Evolutionary conservation across 2,797 vertebrate genomes (phyloP).

Genomic region (Mionectes olivaceus): DNA sequence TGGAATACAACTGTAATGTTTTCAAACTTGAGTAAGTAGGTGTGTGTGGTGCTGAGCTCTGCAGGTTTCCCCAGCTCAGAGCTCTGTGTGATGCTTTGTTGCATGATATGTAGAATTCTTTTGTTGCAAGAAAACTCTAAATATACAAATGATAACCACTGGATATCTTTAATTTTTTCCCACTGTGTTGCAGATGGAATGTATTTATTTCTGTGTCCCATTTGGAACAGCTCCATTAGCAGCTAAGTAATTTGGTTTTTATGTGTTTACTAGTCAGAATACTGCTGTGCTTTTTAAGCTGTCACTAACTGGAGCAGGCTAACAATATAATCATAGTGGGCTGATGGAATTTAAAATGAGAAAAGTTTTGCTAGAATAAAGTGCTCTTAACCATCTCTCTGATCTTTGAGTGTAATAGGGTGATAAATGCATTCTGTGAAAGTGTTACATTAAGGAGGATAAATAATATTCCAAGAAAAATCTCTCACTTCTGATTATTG

Average conservation of each 20-base stretch:
- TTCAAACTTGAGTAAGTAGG: background rate
- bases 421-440: conserved; percentile 1
- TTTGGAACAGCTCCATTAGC: conserved; percentile 16
- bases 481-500: background rate
- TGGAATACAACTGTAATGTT: background rate
- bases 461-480: conserved; percentile 23
- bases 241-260: conserved; percentile 3
- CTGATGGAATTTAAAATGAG: conserved; percentile 1
- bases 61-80: background rate
- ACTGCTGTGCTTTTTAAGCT: conserved; percentile 17
- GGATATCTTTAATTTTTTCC: conserved; percentile 13
- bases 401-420: background rate
- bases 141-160: background rate
- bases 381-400: background rate
- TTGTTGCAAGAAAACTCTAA: background rate
- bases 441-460: background rate
- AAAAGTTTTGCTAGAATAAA: conserved; percentile 6
- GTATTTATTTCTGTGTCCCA: background rate
- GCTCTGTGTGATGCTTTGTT: background rate
- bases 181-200: background rate
- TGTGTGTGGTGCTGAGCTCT: background rate
- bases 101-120: fast-evolving
- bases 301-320: background rate
- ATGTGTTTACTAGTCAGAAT: conserved; percentile 15
- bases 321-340: background rate